Base-by-base conservation (phyloP, 2,888 invertebrate species). In the Drosophila peninsularis region DNA sequence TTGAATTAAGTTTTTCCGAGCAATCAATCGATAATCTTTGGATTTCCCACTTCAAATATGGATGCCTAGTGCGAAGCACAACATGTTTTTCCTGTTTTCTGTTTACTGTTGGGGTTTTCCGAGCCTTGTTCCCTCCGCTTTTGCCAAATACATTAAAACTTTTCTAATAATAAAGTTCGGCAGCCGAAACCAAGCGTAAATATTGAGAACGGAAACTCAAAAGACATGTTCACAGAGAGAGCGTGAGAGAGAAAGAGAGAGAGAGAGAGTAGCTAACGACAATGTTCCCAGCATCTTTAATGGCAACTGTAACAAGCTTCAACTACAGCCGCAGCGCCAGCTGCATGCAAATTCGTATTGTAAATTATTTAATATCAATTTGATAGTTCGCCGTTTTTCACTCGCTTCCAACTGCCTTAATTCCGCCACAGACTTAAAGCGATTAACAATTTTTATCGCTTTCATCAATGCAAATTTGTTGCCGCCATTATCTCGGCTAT, bases 111-210 rank as follows among this genome's bases (percentile, higher is more conserved):
- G 55, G 47, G 42, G 41, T 54, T 54, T 68, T 52, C 65, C 81
- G 70, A 75, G 82, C 79, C 75, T 74, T 76, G 17, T 17, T 47
- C 30, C n/a, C 19, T 9, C 34, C 24, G 34, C 21, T 34, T 4
- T 3, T 81, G 78, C 69, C 72, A 87, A 76, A 72, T 73, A 80
- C 82, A 88, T 88, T 88, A 88, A 90, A 88, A 89, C 86, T 88
- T 90, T 88, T 88, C 88, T 90, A 90, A 88, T 88, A 90, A 88
- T 71, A 90, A 88, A 90, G 75, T 90, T 90, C 69, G 67, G 73
- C 71, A 72, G 67, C 72, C 80, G 75, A 75, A 82, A 61, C 72
- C 70, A 78, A 77, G 88, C 80, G 80, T 74, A 84, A 89, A 85
- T 68, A 89, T 78, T 71, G 72, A 69, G 61, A 82, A 66, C 75